phyloP scores from a whole-genome alignment of 2,888 invertebrate species.

The Cataglyphis cursor region DNA sequence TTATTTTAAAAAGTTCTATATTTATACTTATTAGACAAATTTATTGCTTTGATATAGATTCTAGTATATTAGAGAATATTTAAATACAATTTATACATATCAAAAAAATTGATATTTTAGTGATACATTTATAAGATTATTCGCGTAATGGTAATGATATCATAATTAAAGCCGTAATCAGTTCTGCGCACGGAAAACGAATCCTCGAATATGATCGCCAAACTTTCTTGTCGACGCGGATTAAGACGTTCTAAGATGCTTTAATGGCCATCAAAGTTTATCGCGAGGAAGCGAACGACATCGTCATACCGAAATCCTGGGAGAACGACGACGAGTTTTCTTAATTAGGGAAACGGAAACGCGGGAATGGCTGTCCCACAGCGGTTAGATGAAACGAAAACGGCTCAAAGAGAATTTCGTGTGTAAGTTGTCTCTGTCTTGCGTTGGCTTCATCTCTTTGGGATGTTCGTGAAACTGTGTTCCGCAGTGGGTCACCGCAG shows the following conservation, averaged over 20 bases:
- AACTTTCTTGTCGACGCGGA: conserved; percentile 51
- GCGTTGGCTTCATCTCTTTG: conserved; percentile 6
- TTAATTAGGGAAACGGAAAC: conserved; percentile 70
- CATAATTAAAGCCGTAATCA: conserved; percentile 34
- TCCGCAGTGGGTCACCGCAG: conserved; percentile 15
- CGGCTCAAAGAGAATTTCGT: conserved; percentile 49
- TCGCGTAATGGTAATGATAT: conserved; percentile 28
- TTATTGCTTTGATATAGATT: background rate
- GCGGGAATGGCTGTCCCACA: conserved; percentile 29
- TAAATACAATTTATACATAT: background rate
- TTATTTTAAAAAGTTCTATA: conserved; percentile 1
- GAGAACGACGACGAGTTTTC: conserved; percentile 68
- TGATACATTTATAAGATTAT: background rate
- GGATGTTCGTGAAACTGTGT: conserved; percentile 2
- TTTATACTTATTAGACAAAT: background rate
- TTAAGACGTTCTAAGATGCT: conserved; percentile 41
- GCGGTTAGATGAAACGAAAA: conserved; percentile 34
- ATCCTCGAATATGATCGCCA: conserved; percentile 52
- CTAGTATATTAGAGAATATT: background rate
- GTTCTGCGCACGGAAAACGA: conserved; percentile 21
- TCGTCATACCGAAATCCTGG: conserved; percentile 28
- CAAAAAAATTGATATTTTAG: background rate
- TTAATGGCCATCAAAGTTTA: conserved; percentile 54
- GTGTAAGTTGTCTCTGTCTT: conserved; percentile 24
- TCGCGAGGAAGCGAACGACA: conserved; percentile 48